Evolutionary conservation across 2,888 invertebrate genomes (phyloP), one percentile per base, ranked within the genome.

Genomic region (Drosophila eohydei): DNA sequence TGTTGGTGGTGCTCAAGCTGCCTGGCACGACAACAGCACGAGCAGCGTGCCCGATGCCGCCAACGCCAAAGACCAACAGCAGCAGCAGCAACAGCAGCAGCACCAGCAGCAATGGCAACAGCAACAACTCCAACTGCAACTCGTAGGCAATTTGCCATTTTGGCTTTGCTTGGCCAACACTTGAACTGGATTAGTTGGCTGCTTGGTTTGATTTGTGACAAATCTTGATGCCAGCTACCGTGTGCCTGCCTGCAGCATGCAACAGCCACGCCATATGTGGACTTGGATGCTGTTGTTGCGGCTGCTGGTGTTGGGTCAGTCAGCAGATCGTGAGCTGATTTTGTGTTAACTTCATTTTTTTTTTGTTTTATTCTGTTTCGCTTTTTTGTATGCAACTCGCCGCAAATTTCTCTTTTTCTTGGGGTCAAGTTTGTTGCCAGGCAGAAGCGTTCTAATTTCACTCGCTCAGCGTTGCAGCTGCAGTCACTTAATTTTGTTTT

Each of bases 331-430:
- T 87, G 86, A 72, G 85, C 86, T 87, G 89, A 89, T 89, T 84
- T 84, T 70, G 58, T 81, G 83, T 77, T 67, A 72, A 79, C 76
- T 69, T 74, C 61, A 57, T 66, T 86, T 74, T 67, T 68, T 69
- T 69, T 41, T 26, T 14, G 1, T 21, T 26, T 30, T 5, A 30
- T 32, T n/a, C 41, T 61, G 52, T 60, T 56, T 62, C 38, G 54
- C 57, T 72, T 73, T 61, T 62, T 71, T 68, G 32, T 48, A 48
- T 65, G 59, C 54, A 51, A 59, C 77, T 65, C 72, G 80, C 73
- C 81, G 81, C 81, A 79, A 87, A 83, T 88, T 88, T 88, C 88
- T 88, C 88, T 88, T 88, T 88, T 88, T 84, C 89, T 88, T 83
- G 84, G 80, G 89, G 90, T 88, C 88, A 90, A 88, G 87, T 87